Conservation (phyloP, 2,888 invertebrate genomes). For the Heliconius sara region DNA sequence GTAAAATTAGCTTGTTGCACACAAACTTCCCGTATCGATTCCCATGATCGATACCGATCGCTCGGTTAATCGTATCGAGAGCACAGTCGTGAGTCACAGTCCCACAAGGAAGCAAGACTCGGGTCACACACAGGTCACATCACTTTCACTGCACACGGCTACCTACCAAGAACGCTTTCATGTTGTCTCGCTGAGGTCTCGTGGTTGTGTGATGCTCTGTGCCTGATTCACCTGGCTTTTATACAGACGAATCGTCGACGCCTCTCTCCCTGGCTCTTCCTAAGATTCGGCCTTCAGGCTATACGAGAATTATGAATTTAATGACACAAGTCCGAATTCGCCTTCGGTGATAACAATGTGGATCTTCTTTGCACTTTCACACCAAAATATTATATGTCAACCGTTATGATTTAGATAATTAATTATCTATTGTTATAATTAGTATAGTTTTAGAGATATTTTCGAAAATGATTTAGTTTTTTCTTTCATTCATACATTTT, state of each 20-base stretch:
- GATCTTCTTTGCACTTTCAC: conserved; percentile 74
- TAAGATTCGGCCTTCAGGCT: conserved; percentile 82
- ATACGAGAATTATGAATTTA: conserved; percentile 83
- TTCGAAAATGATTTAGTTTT: neutral
- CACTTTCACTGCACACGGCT: conserved; percentile 81
- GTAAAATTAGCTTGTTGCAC: conserved; percentile 22
- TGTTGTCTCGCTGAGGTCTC: conserved; percentile 82
- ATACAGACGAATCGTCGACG: conserved; percentile 71
- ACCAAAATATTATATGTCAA: conserved; percentile 35
- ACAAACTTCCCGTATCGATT: conserved; percentile 35
- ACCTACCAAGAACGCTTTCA: conserved; percentile 84
- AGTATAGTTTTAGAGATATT: neutral
- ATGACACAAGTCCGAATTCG: conserved; percentile 79
- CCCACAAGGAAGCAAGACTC: conserved; percentile 66
- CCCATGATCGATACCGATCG: conserved; percentile 34
- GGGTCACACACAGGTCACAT: conserved; percentile 76
- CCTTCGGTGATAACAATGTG: conserved; percentile 81
- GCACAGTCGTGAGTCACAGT: conserved; percentile 64
- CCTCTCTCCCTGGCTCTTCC: conserved; percentile 83
- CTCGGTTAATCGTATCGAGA: conserved; percentile 51
- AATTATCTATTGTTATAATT: conserved; percentile 21
- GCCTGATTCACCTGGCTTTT: conserved; percentile 69
- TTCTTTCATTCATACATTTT: neutral
- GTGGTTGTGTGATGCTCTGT: conserved; percentile 81
- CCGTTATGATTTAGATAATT: conserved; percentile 11